phyloP scores from a whole-genome alignment of 2,888 invertebrate genomes.

The Shargacucullia verbasci region DNA sequence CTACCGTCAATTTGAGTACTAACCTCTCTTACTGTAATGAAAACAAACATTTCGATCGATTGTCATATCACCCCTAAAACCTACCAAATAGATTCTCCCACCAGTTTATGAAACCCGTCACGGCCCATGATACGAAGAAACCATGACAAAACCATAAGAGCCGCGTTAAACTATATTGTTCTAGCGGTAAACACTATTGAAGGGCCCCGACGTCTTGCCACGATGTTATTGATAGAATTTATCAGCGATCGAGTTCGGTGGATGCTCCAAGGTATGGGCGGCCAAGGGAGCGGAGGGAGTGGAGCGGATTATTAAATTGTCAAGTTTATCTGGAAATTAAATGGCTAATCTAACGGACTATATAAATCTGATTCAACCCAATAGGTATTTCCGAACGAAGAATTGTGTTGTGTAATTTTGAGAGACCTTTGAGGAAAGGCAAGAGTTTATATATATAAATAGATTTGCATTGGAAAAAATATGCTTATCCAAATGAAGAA shows the following conservation, averaged over 20 bases:
- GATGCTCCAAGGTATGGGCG: slow-evolving; percentile 45
- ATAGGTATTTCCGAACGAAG: no score
- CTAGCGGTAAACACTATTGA: slow-evolving; percentile 83
- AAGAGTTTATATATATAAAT: no score
- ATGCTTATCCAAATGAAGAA: no score
- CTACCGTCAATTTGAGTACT: no score
- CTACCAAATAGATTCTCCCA: slow-evolving; percentile 26
- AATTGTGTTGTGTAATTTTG: no score
- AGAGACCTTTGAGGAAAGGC: no score
- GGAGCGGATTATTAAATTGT: no score
- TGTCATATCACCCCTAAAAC: not conserved
- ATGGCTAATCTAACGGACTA: no score
- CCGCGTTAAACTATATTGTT: slow-evolving; percentile 76
- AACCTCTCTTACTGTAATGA: no score
- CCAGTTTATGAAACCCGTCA: slow-evolving; percentile 44
- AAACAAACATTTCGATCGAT: not conserved
- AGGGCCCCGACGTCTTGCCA: slow-evolving; percentile 80
- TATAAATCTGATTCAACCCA: no score
- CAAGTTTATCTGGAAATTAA: no score
- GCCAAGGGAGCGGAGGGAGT: slow-evolving; percentile 38
- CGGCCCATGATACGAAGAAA: slow-evolving; percentile 32
- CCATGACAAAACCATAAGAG: slow-evolving; percentile 64
- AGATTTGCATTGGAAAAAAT: no score
- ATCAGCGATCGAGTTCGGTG: slow-evolving; percentile 79
- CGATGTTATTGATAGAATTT: slow-evolving; percentile 87